Evolutionary conservation across 2,888 invertebrate species (phyloP).

Genomic region (Xylota segnis): DNA sequence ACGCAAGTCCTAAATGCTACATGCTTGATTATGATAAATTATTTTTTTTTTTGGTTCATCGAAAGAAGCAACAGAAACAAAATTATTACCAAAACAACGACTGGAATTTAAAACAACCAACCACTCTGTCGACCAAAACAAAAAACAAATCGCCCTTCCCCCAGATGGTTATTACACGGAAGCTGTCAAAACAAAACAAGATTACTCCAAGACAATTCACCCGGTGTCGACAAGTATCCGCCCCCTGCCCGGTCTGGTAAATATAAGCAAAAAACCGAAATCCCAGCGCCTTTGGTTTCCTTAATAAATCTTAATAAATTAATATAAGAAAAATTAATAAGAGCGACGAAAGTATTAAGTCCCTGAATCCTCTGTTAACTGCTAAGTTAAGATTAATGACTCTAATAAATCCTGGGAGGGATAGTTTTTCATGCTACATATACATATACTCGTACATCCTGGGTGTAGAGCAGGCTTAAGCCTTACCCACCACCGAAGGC

Average conservation of each 20-base stretch:
- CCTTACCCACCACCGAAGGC: constrained; percentile 17
- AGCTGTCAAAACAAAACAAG: constrained; percentile 54
- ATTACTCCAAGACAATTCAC: constrained; percentile 25
- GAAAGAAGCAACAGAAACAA: too few species aligned
- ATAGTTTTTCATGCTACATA: constrained; percentile 62
- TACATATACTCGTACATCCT: neutral
- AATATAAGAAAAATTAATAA: constrained; percentile 77
- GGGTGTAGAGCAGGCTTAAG: constrained; percentile 33
- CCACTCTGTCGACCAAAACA: neutral
- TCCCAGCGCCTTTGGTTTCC: constrained; percentile 52
- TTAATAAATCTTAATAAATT: constrained; percentile 77
- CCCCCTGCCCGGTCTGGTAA: neutral
- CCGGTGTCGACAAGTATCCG: neutral
- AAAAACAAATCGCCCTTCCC: neutral
- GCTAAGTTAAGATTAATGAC: constrained; percentile 83
- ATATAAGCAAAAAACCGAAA: constrained; percentile 43
- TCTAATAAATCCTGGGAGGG: constrained; percentile 83
- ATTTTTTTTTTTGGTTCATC: too few species aligned
- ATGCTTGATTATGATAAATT: too few species aligned
- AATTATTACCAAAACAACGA: too few species aligned
- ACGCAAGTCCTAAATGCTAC: too few species aligned
- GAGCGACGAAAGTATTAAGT: constrained; percentile 76
- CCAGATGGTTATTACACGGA: constrained; percentile 17
- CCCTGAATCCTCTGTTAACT: constrained; percentile 74
- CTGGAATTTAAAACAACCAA: neutral